Percentiles rank a stretch among this genome's conserved stretches.
These are phyloP conservation scores for Isotomurus palustris DNA, from an alignment of 2,888 invertebrate species.

Conservation along the genomic window DNA sequence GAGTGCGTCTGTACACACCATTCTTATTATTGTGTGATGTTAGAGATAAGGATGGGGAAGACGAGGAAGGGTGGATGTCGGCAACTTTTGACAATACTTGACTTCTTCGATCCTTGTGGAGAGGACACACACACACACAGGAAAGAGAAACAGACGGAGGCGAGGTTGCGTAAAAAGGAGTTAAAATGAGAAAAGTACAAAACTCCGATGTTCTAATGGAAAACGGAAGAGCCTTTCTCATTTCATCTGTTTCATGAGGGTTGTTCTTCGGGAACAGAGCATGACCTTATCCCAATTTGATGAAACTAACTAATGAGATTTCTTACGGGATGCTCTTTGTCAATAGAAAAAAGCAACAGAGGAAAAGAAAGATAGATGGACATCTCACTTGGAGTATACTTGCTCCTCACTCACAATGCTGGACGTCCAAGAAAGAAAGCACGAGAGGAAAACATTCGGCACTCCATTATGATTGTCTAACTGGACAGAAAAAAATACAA, in stretches of 20 bases:
- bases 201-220: slow-evolving; percentile 8
- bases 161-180: slow-evolving; percentile 24
- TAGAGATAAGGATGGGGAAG: not conserved
- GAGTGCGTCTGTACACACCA: too few species aligned
- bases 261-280: not conserved
- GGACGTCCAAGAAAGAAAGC: slow-evolving; percentile 1
- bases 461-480: slow-evolving; percentile 32
- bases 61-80: not conserved
- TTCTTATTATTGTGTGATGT: too few species aligned
- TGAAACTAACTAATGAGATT: slow-evolving; percentile 47
- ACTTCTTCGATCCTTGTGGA: not conserved
- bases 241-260: not conserved
- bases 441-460: slow-evolving; percentile 17
- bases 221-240: not conserved
- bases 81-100: slow-evolving; percentile 12
- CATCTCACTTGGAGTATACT: too few species aligned
- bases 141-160: slow-evolving; percentile 16
- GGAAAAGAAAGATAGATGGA: slow-evolving; percentile 11
- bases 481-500: slow-evolving; percentile 29
- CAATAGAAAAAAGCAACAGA: slow-evolving; percentile 15
- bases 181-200: slow-evolving; percentile 20
- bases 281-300: slow-evolving; percentile 23
- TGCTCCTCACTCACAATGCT: not conserved
- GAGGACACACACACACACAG: not conserved
- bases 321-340: slow-evolving; percentile 21